Conservation (phyloP, 2,113 vertebrate species). For the Cercopithecus mona region DNA sequence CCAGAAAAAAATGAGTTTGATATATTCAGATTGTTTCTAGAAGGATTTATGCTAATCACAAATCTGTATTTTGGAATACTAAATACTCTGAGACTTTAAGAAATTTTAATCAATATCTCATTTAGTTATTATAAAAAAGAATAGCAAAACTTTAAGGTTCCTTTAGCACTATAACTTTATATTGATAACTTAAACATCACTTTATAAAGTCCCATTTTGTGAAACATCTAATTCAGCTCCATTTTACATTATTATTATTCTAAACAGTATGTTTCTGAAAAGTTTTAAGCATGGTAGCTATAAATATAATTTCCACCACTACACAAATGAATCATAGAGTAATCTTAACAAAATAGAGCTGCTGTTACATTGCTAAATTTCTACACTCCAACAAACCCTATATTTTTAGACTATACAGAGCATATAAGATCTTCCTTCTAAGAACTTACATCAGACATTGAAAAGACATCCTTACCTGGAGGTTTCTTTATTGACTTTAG, state of each 20-base stretch:
- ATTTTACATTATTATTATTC: conserved; percentile 28
- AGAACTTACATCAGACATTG: conserved; percentile 1
- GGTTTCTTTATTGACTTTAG: background rate
- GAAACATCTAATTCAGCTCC: background rate
- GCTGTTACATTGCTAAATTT: background rate
- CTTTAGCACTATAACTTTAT: background rate
- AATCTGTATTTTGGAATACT: background rate
- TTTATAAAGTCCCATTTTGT: background rate
- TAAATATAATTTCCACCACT: conserved; percentile 52
- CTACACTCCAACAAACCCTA: background rate
- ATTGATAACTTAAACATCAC: background rate
- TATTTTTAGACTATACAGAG: background rate
- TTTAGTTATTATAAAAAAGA: background rate
- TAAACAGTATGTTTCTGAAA: conserved; percentile 19
- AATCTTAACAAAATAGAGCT: conserved; percentile 36
- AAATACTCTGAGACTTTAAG: background rate
- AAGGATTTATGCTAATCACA: background rate
- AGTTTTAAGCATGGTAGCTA: background rate
- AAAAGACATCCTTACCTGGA: background rate
- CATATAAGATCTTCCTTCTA: background rate
- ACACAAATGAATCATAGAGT: conserved; percentile 45
- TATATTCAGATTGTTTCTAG: background rate
- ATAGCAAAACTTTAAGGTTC: conserved; percentile 1
- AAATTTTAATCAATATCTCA: background rate
- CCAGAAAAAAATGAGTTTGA: background rate